Conservation (phyloP, 2,797 vertebrate species). For the Lateolabrax maculatus region DNA sequence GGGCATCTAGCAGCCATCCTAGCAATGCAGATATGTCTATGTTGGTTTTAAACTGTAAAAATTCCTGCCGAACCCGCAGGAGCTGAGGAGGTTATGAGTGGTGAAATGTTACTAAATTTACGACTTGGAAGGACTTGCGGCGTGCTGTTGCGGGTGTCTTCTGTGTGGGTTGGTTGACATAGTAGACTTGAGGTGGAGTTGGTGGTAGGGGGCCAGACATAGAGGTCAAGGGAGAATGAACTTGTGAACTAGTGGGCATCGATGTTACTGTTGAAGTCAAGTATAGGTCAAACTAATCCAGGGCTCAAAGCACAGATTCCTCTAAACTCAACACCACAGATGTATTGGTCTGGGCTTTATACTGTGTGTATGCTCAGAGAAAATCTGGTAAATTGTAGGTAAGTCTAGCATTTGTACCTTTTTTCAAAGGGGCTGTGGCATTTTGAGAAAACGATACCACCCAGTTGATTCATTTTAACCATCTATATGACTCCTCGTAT, state of each 20-base stretch:
- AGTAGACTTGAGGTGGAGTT: slow-evolving; percentile 16
- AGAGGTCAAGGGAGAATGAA: slow-evolving; percentile 68
- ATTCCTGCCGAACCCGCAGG: slow-evolving; percentile 67
- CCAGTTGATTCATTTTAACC: not conserved
- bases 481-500: not conserved
- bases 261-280: slow-evolving; percentile 75
- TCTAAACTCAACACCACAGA: slow-evolving; percentile 68
- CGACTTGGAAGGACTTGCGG: slow-evolving; percentile 57
- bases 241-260: slow-evolving; percentile 70
- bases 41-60: slow-evolving; percentile 76
- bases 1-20: slow-evolving; percentile 59
- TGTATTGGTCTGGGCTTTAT: slow-evolving; percentile 67
- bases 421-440: not conserved
- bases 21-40: slow-evolving; percentile 68
- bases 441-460: not conserved
- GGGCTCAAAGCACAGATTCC: slow-evolving; percentile 69
- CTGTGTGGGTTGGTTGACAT: slow-evolving; percentile 3
- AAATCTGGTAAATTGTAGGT: not conserved
- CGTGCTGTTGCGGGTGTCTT: slow-evolving; percentile 5
- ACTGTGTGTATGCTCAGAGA: slow-evolving; percentile 30
- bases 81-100: slow-evolving; percentile 60
- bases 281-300: slow-evolving; percentile 80
- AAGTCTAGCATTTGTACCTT: not conserved
- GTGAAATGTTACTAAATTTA: slow-evolving; percentile 77
- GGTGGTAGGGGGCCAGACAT: slow-evolving; percentile 43